Conservation (phyloP, 2,888 invertebrate species). For the Caenorhabditis plicata region DNA sequence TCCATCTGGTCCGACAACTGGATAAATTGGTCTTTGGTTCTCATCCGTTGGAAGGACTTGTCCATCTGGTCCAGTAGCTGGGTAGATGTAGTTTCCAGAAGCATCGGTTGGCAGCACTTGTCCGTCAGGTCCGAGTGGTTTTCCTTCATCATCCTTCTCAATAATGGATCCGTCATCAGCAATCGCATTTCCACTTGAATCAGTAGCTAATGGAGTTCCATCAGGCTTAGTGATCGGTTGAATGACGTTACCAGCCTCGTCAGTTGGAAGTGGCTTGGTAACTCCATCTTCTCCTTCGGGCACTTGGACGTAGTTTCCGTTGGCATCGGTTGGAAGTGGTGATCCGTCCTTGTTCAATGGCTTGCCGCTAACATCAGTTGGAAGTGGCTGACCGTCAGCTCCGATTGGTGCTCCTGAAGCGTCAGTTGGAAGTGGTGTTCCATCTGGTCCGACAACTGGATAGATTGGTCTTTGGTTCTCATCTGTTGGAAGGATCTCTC, state of each 20-base stretch:
- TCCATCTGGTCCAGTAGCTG: constrained; percentile 18
- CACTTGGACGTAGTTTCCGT: constrained; percentile 23
- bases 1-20: constrained; percentile 11
- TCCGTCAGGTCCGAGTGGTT: constrained; percentile 24
- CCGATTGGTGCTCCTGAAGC: constrained; percentile 26
- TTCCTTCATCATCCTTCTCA: constrained; percentile 25
- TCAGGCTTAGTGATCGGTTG: constrained; percentile 36
- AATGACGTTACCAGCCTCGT: constrained; percentile 27
- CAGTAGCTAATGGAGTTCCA: constrained; percentile 34
- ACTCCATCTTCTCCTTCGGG: constrained; percentile 13
- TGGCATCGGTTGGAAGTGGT: constrained; percentile 27
- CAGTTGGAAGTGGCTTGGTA: constrained; percentile 26
- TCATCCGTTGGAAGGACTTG: constrained; percentile 13
- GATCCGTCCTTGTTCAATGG: constrained; percentile 29
- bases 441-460: constrained; percentile 28
- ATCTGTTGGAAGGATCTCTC: constrained; percentile 39
- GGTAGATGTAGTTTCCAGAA: constrained; percentile 9
- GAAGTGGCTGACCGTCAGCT: constrained; percentile 23
- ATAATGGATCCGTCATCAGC: constrained; percentile 15
- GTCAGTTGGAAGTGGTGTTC: constrained; percentile 34
- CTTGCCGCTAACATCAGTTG: constrained; percentile 42
- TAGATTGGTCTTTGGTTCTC: constrained; percentile 19
- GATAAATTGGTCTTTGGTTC: constrained; percentile 23
- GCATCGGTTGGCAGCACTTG: constrained; percentile 14
- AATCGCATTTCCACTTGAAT: constrained; percentile 27